These are phyloP conservation scores for Euphysa ruthae DNA, from an alignment of 30 jellyfish, hydroid and myxozoan genomes.

Conservation along the genomic window DNA sequence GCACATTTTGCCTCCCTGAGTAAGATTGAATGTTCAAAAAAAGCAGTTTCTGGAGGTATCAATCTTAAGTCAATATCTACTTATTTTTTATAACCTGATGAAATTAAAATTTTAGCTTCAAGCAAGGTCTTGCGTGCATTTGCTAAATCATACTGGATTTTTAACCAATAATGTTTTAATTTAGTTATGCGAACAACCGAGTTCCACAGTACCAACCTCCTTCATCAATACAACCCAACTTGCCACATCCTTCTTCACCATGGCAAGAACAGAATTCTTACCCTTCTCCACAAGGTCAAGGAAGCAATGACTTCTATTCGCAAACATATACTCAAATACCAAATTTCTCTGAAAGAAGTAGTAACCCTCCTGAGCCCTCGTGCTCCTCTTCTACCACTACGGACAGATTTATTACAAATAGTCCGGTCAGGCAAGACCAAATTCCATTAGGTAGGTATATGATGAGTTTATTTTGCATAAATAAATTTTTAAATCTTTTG, in stretches of 20 bases:
- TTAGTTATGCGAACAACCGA: conserved; percentile 5
- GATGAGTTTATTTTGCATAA: neutral
- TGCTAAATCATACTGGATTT: too few species aligned
- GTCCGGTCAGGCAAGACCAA: neutral
- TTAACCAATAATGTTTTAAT: neutral
- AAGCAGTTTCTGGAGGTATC: too few species aligned
- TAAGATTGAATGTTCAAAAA: too few species aligned
- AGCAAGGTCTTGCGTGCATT: neutral
- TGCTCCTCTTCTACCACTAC: conserved; percentile 18
- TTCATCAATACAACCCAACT: conserved; percentile 14
- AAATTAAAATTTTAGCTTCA: neutral
- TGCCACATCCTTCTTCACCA: conserved; percentile 12
- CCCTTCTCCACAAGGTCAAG: conserved; percentile 10
- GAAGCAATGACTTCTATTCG: neutral
- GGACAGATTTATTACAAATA: conserved; percentile 1
- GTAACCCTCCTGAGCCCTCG: too few species aligned
- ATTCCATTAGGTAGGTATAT: conserved; percentile 24
- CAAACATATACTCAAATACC: neutral
- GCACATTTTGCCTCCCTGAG: too few species aligned
- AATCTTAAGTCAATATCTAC: too few species aligned
- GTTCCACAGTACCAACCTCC: conserved; percentile 37
- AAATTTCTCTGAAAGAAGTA: conserved; percentile 7
- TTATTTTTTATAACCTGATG: too few species aligned
- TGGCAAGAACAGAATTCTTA: conserved; percentile 20
- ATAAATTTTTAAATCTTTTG: too few species aligned